Evolutionary conservation across 2,888 invertebrate genomes (phyloP), one percentile per base, ranked within the genome.

Genomic region (Eumacrocentrus americanus): DNA sequence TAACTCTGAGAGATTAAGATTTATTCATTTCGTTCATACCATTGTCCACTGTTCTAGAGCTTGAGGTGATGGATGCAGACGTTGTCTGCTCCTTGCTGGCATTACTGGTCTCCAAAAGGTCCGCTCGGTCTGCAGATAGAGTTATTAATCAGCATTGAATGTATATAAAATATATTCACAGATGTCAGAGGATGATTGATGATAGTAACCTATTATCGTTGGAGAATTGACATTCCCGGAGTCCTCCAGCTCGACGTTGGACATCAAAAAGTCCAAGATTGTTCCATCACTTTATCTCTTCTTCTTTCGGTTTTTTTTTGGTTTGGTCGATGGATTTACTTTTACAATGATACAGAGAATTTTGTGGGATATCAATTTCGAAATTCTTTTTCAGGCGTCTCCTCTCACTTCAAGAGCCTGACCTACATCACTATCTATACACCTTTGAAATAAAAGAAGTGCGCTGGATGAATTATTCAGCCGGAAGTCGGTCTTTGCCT

Each of bases 241-340:
- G 53, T 60, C 58, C 58, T 65, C 64, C 44, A 68, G 64, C 63
- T 67, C 71, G 61, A 64, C 65, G 67, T 64, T 66, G 64, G 75
- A 79, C 78, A 79, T 79, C 70, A 73, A 78, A 67, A 56, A 23
- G 50, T 47, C n/a, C 34, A 48, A 29, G 25, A 47, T 23, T 62
- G 23, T 20, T 47, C 55, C 62, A 46, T 50, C 38, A 37, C 51
- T 60, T 59, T 61, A 59, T 59, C 50, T 29, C 51, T 50, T 48
- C 50, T 61, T 25, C 38, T 29, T 20, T 29, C 12, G 3, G 12
- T 25, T 42, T 60, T 20, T 47, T 18, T 23, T 20, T 6, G 14
- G 35, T 50, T 58, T 42, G 18, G 18, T 29, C 34, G 16, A 48
- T 48, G 9, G 5, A 29, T 29, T 29, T 29, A 29, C 9, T 29